These are phyloP conservation scores for Magallana angulata DNA, from an alignment of 1,140 invertebrate species.

Conservation along the genomic window DNA sequence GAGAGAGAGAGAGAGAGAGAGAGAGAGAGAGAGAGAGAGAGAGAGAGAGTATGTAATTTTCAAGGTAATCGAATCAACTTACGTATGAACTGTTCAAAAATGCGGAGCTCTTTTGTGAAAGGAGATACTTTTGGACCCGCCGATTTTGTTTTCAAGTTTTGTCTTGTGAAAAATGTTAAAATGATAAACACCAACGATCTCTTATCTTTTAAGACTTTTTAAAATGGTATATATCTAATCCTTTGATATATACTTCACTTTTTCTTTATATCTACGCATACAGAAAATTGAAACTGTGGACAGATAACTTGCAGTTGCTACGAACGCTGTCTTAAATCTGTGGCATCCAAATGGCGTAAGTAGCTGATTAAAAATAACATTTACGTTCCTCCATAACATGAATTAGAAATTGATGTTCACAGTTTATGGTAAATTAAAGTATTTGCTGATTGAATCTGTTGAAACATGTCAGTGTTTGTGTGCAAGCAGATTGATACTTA, in stretches of 20 bases:
- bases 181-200: background rate
- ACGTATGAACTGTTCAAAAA: background rate
- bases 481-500: too few relatives aligned
- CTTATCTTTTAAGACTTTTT: background rate
- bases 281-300: background rate
- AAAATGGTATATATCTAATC: background rate
- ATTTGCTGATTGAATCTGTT: too few relatives aligned
- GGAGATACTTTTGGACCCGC: slow-evolving; percentile 25
- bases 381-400: too few relatives aligned
- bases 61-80: background rate
- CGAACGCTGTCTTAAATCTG: background rate
- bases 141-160: slow-evolving; percentile 11
- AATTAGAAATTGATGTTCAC: too few relatives aligned
- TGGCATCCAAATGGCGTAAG: background rate
- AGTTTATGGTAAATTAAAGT: too few relatives aligned
- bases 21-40: too few relatives aligned
- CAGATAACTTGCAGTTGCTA: background rate
- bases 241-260: background rate
- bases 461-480: too few relatives aligned
- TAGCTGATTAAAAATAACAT: background rate
- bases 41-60: too few relatives aligned
- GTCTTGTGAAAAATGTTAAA: slow-evolving; percentile 27
- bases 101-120: background rate
- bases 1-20: too few relatives aligned
- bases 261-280: background rate